phyloP scores from a whole-genome alignment of 2,888 invertebrate species.

The Rotaria macrura region DNA sequence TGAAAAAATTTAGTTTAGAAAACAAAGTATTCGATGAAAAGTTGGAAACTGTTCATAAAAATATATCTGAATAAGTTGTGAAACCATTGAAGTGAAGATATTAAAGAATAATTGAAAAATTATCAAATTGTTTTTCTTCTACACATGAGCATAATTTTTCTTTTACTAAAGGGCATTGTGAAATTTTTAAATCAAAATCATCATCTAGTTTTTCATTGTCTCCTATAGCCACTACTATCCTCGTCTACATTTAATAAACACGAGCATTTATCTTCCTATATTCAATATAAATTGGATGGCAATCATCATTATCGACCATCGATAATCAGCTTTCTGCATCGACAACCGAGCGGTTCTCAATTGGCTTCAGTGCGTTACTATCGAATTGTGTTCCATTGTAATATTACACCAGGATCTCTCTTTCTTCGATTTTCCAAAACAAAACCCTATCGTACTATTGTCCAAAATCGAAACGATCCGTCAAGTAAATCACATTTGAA shows the following conservation, averaged over 20 bases:
- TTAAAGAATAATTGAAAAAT: not conserved
- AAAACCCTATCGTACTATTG: not conserved
- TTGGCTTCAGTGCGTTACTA: not conserved
- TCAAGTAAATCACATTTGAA: not conserved
- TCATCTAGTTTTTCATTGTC: not conserved
- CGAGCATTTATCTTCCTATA: not conserved
- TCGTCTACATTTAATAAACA: not conserved
- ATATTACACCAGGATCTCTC: conserved; percentile 11
- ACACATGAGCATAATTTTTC: too few species aligned
- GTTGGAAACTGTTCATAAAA: not conserved
- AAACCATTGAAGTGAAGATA: too few species aligned
- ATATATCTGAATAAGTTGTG: not conserved
- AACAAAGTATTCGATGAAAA: too few species aligned
- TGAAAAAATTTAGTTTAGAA: too few species aligned
- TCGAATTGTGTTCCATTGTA: not conserved
- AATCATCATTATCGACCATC: not conserved
- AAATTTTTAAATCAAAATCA: too few species aligned
- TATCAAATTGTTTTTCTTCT: too few species aligned
- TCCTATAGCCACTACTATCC: not conserved
- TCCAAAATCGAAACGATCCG: conserved; percentile 1
- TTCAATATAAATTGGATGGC: not conserved
- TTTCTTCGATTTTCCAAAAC: not conserved
- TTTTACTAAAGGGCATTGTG: too few species aligned
- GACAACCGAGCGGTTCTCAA: not conserved
- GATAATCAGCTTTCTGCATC: not conserved